Base-by-base conservation (phyloP, 2,888 invertebrate species). In the Dendrolimus houi region DNA sequence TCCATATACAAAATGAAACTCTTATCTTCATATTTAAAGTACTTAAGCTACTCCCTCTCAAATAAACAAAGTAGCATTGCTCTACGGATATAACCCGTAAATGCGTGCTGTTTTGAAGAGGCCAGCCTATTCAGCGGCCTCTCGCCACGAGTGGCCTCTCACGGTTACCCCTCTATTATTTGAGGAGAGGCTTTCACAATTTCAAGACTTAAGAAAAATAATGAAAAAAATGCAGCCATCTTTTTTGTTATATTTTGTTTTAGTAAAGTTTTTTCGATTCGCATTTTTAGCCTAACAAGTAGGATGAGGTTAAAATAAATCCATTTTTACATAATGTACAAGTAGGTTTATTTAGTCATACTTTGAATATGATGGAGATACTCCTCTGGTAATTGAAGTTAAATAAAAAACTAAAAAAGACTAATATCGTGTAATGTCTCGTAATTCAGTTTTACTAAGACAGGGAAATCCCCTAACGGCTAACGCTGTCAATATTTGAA, bases 151-250 rank as follows among this genome's bases (percentile, higher is more conserved):
- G 81, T 66, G 72, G 69, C 63, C 67, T 74, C 70, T 64, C 58
- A 47, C 60, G 54, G 60, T 65, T 70, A 75, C 75, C 73, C 64
- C 69, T 77, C 79, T 79, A 81, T 82, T 83, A 82, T 83, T 77
- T 71, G 66, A 72, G 65, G 69, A 81, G 81, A 67, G 77, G 72
- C 72, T 75, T 79, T 78, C 72, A 75, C 75, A 76, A 77, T 76
- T 77, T 75, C 69, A 70, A 78, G 74, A 69, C 65, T 69, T 62
- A 68, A 68, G 70, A 70, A 72, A 74, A 71, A 69, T 69, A 71
- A 69, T 68, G 67, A 72, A 73, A 72, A n/a, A 74, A 68, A 66
- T 67, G 62, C 59, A 61, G 60, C 60, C 61, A 62, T 66, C 62
- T 63, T 70, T 74, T 72, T 69, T 62, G 56, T 58, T 60, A 57